phyloP scores from a whole-genome alignment of 1,140 invertebrate genomes.

The Mactra quadrangularis region DNA sequence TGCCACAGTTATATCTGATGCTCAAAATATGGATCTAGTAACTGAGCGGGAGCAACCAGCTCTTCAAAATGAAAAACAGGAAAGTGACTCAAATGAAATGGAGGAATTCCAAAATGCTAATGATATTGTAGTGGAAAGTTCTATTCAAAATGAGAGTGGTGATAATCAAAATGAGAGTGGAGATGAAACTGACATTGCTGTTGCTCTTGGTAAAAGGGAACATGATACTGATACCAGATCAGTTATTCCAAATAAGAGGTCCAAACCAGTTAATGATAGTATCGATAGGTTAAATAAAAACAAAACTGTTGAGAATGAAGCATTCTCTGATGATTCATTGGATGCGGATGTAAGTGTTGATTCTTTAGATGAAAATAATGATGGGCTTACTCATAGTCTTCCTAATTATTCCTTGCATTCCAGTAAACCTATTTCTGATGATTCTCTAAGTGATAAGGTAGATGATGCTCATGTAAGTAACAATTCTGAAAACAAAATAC shows the following conservation, averaged over 20 bases:
- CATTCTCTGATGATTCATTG: slow-evolving; percentile 67
- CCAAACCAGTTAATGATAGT: slow-evolving; percentile 1
- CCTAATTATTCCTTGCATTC: slow-evolving; percentile 14
- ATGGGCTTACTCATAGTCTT: slow-evolving; percentile 37
- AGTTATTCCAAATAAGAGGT: slow-evolving; percentile 16
- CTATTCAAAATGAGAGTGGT: no score
- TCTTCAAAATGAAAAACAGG: no score
- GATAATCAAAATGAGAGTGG: not conserved
- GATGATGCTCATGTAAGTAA: not conserved
- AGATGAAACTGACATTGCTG: slow-evolving; percentile 1
- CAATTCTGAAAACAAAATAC: not conserved
- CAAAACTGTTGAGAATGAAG: slow-evolving; percentile 10
- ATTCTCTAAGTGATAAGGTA: slow-evolving; percentile 34
- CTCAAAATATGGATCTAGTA: no score
- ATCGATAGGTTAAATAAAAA: not conserved
- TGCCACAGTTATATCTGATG: not conserved
- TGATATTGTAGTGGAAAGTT: no score
- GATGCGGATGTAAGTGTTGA: slow-evolving; percentile 55
- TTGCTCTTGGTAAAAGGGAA: slow-evolving; percentile 30
- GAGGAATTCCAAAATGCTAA: no score
- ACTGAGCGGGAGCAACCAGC: no score
- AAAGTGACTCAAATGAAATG: no score
- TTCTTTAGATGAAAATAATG: slow-evolving; percentile 44
- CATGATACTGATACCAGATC: not conserved
- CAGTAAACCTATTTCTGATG: slow-evolving; percentile 46